Conservation (phyloP, 2,888 invertebrate species). For the Watsonalla binaria region DNA sequence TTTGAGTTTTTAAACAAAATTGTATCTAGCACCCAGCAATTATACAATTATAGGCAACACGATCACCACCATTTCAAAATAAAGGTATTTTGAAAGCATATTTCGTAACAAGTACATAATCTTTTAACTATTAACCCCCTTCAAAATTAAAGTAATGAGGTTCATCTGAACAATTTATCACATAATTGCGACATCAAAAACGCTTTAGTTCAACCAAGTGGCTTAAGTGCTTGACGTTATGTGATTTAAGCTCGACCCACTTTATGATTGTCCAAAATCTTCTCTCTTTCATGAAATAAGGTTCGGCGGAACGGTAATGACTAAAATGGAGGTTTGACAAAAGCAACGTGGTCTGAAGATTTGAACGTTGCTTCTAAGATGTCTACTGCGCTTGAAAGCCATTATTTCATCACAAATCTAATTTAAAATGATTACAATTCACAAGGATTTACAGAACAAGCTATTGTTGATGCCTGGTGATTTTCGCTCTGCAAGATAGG, state of each 20-base stretch:
- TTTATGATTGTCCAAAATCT: slow-evolving; percentile 13
- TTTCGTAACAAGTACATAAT: neutral
- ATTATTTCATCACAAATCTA: too few relatives aligned
- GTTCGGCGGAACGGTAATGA: neutral
- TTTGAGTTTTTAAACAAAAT: too few relatives aligned
- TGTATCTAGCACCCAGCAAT: too few relatives aligned
- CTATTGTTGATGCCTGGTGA: too few relatives aligned
- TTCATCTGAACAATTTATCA: neutral
- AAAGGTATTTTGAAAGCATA: neutral
- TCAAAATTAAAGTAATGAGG: neutral
- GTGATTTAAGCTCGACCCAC: slow-evolving; percentile 32
- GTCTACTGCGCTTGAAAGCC: too few relatives aligned
- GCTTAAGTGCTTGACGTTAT: slow-evolving; percentile 25
- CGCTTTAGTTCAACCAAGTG: slow-evolving; percentile 30
- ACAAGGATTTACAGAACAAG: too few relatives aligned
- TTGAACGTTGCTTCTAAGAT: too few relatives aligned
- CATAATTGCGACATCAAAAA: slow-evolving; percentile 42
- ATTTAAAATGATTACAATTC: too few relatives aligned
- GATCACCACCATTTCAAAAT: too few relatives aligned
- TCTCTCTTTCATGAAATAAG: neutral
- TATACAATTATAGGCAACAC: too few relatives aligned
- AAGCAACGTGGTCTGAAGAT: neutral
- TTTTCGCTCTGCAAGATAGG: neutral
- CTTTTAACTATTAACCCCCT: neutral
- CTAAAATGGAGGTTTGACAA: neutral